Base-by-base conservation (phyloP, 1,140 invertebrate species). In the Diuraphis noxia region DNA sequence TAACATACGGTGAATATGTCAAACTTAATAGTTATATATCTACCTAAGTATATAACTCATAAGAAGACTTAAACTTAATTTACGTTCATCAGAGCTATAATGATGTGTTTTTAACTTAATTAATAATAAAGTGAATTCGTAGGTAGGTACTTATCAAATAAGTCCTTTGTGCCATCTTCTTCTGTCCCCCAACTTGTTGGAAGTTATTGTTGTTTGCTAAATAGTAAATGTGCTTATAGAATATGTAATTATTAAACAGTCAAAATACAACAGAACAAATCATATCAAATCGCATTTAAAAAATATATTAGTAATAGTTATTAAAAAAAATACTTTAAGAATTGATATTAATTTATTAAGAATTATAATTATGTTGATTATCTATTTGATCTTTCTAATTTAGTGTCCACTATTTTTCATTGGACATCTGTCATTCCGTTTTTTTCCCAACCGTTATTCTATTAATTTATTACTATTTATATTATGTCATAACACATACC, bases 391-490 rank as follows among this genome's bases (percentile, higher is more conserved):
- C 56, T 4, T 63, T 63, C 13, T 63, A n/a, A 63, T 63, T 63
- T 63, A 63, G 56, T 63, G 30, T 63, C 56, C 56, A 63, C 77
- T 25, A 21, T n/a, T n/a, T 19, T 85, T 82, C 23, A 82, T 19
- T n/a, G 6, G 41, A 85, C 84, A 85, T 36, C 19, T 34, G 43
- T 85, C 23, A 34, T 43, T 49, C 0, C 17, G 19, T 46, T 85
- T 49, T 40, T 85, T 85, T 85, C n/a, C 43, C 84, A 85, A 46
- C 84, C n/a, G 19, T 36, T 85, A 85, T 85, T 46, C 21, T 49
- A 34, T 23, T 79, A 34, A 79, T 36, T 43, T 84, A 84, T 49
- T 49, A 85, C 43, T 43, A 46, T 85, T 85, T 46, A 43, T 41
- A 43, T 85, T 85, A 43, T 43, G 82, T n/a, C 30, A 30, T 85